Conservation (phyloP, 2,888 invertebrate species). For the Creontiades dilutus region DNA sequence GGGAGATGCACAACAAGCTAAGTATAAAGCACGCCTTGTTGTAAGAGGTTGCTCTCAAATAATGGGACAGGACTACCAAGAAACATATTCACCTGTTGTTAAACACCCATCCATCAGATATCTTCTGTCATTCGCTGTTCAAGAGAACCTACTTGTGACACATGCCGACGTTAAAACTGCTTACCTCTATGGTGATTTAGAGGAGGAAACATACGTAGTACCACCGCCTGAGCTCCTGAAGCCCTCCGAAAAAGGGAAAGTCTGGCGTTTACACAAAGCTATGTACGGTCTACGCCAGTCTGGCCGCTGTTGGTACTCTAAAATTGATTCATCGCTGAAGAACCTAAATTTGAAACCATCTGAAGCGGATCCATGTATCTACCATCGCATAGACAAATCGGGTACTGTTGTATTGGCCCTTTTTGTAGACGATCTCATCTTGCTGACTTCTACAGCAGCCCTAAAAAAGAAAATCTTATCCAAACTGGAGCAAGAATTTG, state of each 20-base stretch:
- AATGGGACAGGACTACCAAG: slow-evolving; percentile 73
- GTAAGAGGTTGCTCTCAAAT: slow-evolving; percentile 76
- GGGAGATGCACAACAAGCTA: slow-evolving; percentile 50
- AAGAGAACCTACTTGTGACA: slow-evolving; percentile 68
- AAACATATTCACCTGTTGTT: slow-evolving; percentile 40
- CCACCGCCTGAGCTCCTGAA: slow-evolving; percentile 56
- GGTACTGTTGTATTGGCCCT: slow-evolving; percentile 15
- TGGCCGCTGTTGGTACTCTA: slow-evolving; percentile 30
- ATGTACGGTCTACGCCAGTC: slow-evolving; percentile 34
- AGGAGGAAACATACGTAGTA: slow-evolving; percentile 73
- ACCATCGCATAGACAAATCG: too few species aligned
- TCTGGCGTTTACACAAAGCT: slow-evolving; percentile 1
- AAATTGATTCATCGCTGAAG: not conserved
- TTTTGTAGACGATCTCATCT: slow-evolving; percentile 41
- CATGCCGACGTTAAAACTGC: slow-evolving; percentile 37
- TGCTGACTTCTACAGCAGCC: not conserved
- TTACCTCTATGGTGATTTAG: slow-evolving; percentile 55
- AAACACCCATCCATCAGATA: slow-evolving; percentile 75
- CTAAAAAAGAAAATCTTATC: not conserved
- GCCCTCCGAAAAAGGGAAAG: not conserved
- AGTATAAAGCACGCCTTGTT: slow-evolving; percentile 76
- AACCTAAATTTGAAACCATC: not conserved
- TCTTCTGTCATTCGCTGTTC: slow-evolving; percentile 75
- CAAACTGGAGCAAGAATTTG: slow-evolving; percentile 40
- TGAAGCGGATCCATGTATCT: too few species aligned